A percentile compares a stretch with the other conserved stretches of the same genome.
Evolutionary conservation across 2,113 vertebrate species (phyloP).

Genomic region (Triplophysa tibetana): DNA sequence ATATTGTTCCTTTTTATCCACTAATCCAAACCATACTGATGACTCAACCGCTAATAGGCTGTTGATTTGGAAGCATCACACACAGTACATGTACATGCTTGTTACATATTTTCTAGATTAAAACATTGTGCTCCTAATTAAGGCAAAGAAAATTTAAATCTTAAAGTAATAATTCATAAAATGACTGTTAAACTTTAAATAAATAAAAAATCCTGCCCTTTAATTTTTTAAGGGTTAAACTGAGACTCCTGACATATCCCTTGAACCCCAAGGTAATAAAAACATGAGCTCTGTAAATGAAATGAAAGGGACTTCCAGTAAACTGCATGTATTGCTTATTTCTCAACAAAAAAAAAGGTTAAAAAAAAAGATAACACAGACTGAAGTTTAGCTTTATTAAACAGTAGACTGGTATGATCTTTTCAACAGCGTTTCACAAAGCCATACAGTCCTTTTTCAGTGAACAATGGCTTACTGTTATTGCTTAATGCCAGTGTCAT

Average conservation of each 20-base stretch:
- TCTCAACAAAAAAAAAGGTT: conserved; percentile 10
- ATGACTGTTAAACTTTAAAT: neutral
- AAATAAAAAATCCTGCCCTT: neutral
- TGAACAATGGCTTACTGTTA: neutral
- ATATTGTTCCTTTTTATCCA: too few relatives aligned
- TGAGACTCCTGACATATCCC: neutral
- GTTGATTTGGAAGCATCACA: neutral
- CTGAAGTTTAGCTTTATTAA: neutral
- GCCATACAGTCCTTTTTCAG: neutral
- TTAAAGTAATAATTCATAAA: neutral
- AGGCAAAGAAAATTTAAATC: neutral
- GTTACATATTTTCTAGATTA: neutral
- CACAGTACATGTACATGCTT: neutral
- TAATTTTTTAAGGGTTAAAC: neutral
- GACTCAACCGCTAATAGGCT: neutral
- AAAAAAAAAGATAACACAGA: conserved; percentile 45
- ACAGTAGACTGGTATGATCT: neutral
- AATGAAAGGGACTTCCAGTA: neutral
- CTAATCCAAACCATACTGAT: too few relatives aligned
- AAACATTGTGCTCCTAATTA: neutral
- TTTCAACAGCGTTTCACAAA: too few relatives aligned
- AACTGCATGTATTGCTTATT: conserved; percentile 1
- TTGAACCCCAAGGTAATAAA: neutral
- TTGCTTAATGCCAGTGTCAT: neutral
- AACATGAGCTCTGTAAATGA: conserved; percentile 17